Evolutionary conservation across 2,797 vertebrate species (phyloP).

Genomic region (Paramormyrops hopkinsi): DNA sequence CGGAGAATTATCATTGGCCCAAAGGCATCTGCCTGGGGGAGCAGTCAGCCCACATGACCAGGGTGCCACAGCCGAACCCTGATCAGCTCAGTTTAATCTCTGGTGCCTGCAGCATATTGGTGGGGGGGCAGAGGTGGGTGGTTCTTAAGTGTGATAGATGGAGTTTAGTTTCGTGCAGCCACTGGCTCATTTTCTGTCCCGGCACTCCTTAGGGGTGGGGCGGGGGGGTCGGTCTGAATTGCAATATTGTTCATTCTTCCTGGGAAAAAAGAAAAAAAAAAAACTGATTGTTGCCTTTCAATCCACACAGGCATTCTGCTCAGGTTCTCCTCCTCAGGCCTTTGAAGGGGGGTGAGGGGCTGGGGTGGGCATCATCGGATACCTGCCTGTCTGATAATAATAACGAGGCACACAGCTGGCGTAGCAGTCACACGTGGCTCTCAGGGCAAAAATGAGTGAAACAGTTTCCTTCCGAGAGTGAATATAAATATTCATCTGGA

Average conservation of each 20-base stretch:
- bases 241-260: constrained; percentile 39
- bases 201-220: background rate
- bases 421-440: background rate
- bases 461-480: background rate
- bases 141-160: constrained; percentile 69
- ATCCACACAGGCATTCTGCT: constrained; percentile 35
- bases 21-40: constrained; percentile 15
- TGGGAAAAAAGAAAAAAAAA: background rate
- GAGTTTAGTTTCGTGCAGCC: constrained; percentile 51
- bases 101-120: constrained; percentile 40
- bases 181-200: constrained; percentile 45
- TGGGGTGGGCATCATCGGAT: background rate
- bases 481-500: background rate
- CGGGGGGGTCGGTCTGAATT: constrained; percentile 29
- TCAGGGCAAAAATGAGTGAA: background rate
- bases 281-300: constrained; percentile 49
- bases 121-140: constrained; percentile 47
- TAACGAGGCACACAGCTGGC: background rate
- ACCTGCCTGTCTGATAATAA: constrained; percentile 16
- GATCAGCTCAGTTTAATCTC: constrained; percentile 37
- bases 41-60: background rate
- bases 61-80: constrained; percentile 42
- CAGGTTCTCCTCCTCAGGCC: constrained; percentile 28
- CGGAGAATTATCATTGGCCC: constrained; percentile 34
- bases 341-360: too few species aligned